These are phyloP conservation scores for Falcaria lacertinaria DNA, from an alignment of 2,888 invertebrate genomes.

Conservation along the genomic window DNA sequence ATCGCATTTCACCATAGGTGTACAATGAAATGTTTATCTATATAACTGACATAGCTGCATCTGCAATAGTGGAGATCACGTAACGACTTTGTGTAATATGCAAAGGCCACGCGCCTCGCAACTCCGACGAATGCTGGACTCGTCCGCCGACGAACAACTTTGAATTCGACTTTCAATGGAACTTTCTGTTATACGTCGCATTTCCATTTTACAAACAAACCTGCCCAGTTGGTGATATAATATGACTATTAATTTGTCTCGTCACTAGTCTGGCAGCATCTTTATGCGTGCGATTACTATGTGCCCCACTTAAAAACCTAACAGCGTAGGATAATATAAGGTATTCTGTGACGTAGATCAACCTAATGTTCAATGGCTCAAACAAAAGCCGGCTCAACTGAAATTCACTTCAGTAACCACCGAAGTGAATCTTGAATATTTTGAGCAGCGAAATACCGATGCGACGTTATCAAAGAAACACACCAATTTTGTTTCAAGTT, in stretches of 20 bases:
- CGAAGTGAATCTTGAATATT: conserved; percentile 25
- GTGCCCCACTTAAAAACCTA: too few relatives aligned
- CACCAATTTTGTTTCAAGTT: conserved; percentile 16
- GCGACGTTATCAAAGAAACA: conserved; percentile 4
- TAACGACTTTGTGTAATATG: conserved; percentile 40
- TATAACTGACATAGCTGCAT: too few relatives aligned
- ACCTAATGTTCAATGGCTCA: conserved; percentile 41
- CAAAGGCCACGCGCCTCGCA: conserved; percentile 39
- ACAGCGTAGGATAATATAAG: too few relatives aligned
- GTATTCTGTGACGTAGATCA: too few relatives aligned
- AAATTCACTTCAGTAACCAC: conserved; percentile 28
- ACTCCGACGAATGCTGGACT: conserved; percentile 38
- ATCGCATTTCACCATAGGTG: too few relatives aligned
- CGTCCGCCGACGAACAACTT: conserved; percentile 53
- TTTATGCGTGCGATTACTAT: too few relatives aligned
- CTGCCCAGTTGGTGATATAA: too few relatives aligned
- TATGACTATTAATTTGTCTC: too few relatives aligned
- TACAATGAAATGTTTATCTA: too few relatives aligned
- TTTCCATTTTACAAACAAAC: conserved; percentile 55
- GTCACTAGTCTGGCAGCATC: too few relatives aligned
- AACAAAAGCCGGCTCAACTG: conserved; percentile 34
- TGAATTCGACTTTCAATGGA: conserved; percentile 69
- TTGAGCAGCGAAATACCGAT: conserved; percentile 20
- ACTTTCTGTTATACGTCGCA: conserved; percentile 51
- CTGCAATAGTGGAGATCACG: conserved; percentile 26